Evolutionary conservation across 2,797 vertebrate genomes (phyloP).

Genomic region (Neosilurus mollespiculum): DNA sequence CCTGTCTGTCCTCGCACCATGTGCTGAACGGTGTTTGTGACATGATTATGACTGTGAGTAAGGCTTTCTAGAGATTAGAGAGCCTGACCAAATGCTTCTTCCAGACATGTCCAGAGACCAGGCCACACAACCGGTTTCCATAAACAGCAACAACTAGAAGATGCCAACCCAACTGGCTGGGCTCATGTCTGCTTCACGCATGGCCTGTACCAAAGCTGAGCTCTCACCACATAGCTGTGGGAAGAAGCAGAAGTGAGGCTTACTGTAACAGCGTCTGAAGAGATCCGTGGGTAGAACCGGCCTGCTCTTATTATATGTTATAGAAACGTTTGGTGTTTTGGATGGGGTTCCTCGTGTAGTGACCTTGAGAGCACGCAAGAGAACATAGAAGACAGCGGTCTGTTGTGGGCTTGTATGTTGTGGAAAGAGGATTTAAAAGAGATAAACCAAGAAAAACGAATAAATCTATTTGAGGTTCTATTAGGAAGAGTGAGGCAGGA

Average conservation of each 20-base stretch:
- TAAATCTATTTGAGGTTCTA: not conserved
- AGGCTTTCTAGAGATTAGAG: constrained; percentile 34
- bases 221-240: constrained; percentile 42
- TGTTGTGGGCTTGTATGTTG: not conserved
- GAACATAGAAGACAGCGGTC: constrained; percentile 7
- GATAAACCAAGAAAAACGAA: not conserved
- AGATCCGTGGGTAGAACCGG: constrained; percentile 28
- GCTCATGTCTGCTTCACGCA: constrained; percentile 44
- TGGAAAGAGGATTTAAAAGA: not conserved
- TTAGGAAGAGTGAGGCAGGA: not conserved
- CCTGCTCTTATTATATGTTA: constrained; percentile 49
- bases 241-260: constrained; percentile 18
- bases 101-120: constrained; percentile 19
- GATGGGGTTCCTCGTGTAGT: constrained; percentile 24
- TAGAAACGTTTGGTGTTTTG: constrained; percentile 49
- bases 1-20: not conserved
- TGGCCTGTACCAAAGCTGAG: constrained; percentile 42
- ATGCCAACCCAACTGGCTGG: constrained; percentile 32
- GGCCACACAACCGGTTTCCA: constrained; percentile 39
- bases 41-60: constrained; percentile 29
- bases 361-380: constrained; percentile 24
- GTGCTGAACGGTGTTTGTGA: constrained; percentile 14
- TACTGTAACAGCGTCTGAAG: constrained; percentile 31
- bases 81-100: constrained; percentile 22
- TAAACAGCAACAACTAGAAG: constrained; percentile 30